Percentiles rank a stretch among this genome's conserved stretches.
Evolutionary conservation across 2,797 vertebrate genomes (phyloP).

Genomic region (Carcharodon carcharias): DNA sequence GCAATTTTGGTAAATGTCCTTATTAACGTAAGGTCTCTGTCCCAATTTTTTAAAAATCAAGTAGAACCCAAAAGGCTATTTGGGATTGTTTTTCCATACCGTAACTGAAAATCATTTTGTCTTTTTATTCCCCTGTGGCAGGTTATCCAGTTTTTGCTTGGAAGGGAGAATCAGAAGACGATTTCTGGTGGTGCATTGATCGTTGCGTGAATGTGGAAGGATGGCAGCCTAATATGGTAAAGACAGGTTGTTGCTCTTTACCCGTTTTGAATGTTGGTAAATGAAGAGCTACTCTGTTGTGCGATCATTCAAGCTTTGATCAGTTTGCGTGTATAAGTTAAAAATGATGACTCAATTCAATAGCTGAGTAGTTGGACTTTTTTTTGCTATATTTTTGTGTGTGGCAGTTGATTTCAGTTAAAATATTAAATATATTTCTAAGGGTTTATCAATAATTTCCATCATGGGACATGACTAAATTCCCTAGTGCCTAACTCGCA

Average conservation of each 20-base stretch:
- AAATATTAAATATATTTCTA: not conserved
- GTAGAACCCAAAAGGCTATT: not conserved
- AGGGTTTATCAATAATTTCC: not conserved
- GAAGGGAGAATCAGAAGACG: constrained; percentile 97
- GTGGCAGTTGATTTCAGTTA: not conserved
- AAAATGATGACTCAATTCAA: not conserved
- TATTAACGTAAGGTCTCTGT: not conserved
- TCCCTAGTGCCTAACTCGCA: not conserved
- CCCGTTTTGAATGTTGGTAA: not conserved
- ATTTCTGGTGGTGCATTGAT: constrained; percentile 99
- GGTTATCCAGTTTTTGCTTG: constrained; percentile 95
- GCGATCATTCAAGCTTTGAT: not conserved
- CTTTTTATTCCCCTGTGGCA: constrained; percentile 46
- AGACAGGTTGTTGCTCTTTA: not conserved
- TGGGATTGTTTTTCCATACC: not conserved
- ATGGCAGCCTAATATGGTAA: constrained; percentile 97
- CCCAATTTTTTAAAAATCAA: not conserved
- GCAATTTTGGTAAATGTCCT: not conserved
- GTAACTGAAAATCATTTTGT: not conserved
- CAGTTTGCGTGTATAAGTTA: not conserved
- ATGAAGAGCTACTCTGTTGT: not conserved
- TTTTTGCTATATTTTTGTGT: not conserved
- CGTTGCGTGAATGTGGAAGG: constrained; percentile 95
- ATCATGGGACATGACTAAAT: not conserved
- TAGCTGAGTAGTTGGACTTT: not conserved